Evolutionary conservation across 2,888 invertebrate species (phyloP).

Genomic region (Eugnorisma glareosa): DNA sequence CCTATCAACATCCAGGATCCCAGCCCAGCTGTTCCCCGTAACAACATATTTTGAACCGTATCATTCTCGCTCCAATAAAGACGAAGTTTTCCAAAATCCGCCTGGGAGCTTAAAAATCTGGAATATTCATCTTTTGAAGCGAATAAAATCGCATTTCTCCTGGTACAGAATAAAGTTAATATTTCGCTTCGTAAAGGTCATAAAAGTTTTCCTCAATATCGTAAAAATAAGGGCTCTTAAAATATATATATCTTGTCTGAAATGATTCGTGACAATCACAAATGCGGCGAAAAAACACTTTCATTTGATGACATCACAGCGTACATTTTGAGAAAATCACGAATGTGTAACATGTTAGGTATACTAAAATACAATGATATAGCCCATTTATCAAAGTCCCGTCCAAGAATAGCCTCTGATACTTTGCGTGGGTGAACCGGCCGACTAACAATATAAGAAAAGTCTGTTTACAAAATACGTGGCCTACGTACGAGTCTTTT

Average conservation of each 20-base stretch:
- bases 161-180: conserved; percentile 14
- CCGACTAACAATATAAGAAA: not conserved
- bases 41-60: conserved; percentile 6
- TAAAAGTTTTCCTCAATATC: conserved; percentile 26
- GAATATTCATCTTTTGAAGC: conserved; percentile 1
- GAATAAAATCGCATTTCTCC: conserved; percentile 29
- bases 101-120: conserved; percentile 42
- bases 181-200: conserved; percentile 9
- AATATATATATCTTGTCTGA: conserved; percentile 21
- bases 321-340: conserved; percentile 21
- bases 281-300: conserved; percentile 11
- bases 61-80: conserved; percentile 35
- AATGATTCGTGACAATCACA: conserved; percentile 26
- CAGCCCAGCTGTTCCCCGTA: conserved; percentile 3
- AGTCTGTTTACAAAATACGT: conserved; percentile 4
- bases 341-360: conserved; percentile 2
- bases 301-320: conserved; percentile 12
- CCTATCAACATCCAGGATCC: not conserved
- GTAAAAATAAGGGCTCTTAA: conserved; percentile 30
- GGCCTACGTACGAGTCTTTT: not conserved
- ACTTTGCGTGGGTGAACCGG: conserved; percentile 20
- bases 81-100: conserved; percentile 15
- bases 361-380: not conserved
- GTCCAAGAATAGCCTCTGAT: conserved; percentile 18
- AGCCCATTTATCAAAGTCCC: conserved; percentile 14